Evolutionary conservation across 2,888 invertebrate species (phyloP), one percentile per base, ranked within the genome.

Genomic region (Conomelus anceps): DNA sequence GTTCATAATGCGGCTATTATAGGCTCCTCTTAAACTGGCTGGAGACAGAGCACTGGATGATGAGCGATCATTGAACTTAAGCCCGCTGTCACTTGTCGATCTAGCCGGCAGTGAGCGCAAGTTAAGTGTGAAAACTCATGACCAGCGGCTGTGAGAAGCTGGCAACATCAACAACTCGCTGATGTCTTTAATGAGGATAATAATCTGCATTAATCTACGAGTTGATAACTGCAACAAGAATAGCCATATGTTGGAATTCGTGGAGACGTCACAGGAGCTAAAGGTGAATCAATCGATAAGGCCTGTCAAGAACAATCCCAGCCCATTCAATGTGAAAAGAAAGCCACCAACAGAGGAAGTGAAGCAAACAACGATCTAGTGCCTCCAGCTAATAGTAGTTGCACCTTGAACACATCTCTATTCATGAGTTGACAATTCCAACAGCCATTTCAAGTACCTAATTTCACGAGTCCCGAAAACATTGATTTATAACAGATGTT

Each of bases 91-190:
- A 88, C 94, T 99, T 90, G 99, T 99, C 0, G 99, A 99, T 94
- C 95, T 99, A 92, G 99, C 99, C 26, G 99, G 99, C 11, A 98
- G 98, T 92, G 99, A 99, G 93, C 94, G 99, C 88, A 97, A 98
- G 0, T 97, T 96, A 91, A 95, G 99, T 22, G 99, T 99, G 0
- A 97, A 98, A 92, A 99, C 98, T 92, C 96, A 96, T 0, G 97
- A 97, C 4, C 95, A 95, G 91, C 93, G 96, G 85, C 93, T 96
- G 4, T 94, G 95, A 91, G 96, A 96, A 94, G 96, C 95, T 88
- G 94, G 95, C 94, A 91, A 90, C 93, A 99, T 99, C 88, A 99
- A 99, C 93, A 98, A 98, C 92, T 99, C 99, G 0, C 94, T 99
- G 87, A 98, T 99, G 98, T 97, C 97, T 0, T 94, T 99, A 26